These are phyloP conservation scores for Scaptomyza hsui DNA, from an alignment of 1,140 invertebrate species.

Conservation along the genomic window DNA sequence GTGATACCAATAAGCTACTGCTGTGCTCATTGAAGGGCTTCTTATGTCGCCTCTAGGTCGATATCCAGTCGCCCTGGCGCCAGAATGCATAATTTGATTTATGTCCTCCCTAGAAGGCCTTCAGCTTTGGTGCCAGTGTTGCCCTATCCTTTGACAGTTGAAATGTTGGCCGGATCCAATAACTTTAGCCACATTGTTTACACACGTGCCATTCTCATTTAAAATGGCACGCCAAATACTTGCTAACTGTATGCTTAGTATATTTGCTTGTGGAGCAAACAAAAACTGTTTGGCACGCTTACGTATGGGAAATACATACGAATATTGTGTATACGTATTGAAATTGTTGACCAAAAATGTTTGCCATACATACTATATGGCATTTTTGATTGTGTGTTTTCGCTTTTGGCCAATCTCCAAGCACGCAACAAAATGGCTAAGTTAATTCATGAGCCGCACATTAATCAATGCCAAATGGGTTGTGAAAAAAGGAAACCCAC, in stretches of 20 bases:
- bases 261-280: conserved; percentile 10
- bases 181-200: conserved; percentile 23
- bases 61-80: background rate
- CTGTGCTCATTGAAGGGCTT: background rate
- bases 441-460: conserved; percentile 17
- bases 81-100: conserved; percentile 4
- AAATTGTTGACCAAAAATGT: conserved; percentile 22
- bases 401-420: conserved; percentile 10
- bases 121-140: background rate
- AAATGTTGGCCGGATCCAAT: conserved; percentile 13
- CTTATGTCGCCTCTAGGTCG: background rate
- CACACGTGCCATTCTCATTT: conserved; percentile 31
- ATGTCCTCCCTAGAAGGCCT: background rate
- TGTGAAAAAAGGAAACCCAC: conserved; percentile 13
- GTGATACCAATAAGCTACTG: background rate
- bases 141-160: background rate
- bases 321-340: conserved; percentile 6
- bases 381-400: conserved; percentile 6
- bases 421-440: conserved; percentile 9
- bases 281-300: background rate
- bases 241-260: conserved; percentile 1
- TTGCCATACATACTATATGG: conserved; percentile 5
- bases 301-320: background rate
- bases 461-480: conserved; percentile 20
- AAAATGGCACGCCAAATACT: conserved; percentile 20